Conservation (phyloP, 1,140 invertebrate genomes). For the Dufourea novaeangliae region DNA sequence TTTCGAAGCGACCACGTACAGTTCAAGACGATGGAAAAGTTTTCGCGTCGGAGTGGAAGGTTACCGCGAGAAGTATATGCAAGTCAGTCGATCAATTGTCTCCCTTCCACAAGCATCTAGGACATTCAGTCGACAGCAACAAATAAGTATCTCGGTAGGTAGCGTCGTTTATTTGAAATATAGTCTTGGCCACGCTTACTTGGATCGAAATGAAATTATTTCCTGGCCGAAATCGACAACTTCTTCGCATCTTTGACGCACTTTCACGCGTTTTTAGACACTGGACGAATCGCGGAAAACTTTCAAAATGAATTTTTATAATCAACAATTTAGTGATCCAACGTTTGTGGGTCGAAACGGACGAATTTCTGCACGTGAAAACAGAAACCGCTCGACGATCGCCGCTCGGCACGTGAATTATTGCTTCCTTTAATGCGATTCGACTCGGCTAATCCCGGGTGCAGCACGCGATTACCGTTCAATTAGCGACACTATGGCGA, state of each 20-base stretch:
- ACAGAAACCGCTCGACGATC: not conserved
- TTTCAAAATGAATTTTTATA: slow-evolving; percentile 22
- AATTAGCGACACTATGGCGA: not conserved
- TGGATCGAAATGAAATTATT: not conserved
- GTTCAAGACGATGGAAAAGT: slow-evolving; percentile 15
- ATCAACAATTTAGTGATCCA: not conserved
- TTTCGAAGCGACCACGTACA: not conserved
- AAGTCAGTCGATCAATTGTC: slow-evolving; percentile 5
- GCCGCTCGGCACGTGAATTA: slow-evolving; percentile 3
- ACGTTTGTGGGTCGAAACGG: not conserved
- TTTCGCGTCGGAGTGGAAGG: slow-evolving; percentile 21
- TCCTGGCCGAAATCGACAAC: not conserved
- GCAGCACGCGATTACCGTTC: not conserved
- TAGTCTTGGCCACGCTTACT: not conserved
- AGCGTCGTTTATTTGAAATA: slow-evolving; percentile 24
- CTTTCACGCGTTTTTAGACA: not conserved
- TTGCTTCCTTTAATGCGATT: not conserved
- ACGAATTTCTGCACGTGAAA: not conserved
- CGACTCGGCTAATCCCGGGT: not conserved
- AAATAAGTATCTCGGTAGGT: not conserved
- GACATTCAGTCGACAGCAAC: not conserved
- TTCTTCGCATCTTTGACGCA: not conserved
- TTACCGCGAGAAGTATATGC: not conserved
- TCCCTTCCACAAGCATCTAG: not conserved
- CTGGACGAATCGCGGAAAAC: not conserved